Evolutionary conservation across 92 coral and sea anemone species (phyloP), one percentile per base, ranked within the genome.

Genomic region (Heteractis magnifica): DNA sequence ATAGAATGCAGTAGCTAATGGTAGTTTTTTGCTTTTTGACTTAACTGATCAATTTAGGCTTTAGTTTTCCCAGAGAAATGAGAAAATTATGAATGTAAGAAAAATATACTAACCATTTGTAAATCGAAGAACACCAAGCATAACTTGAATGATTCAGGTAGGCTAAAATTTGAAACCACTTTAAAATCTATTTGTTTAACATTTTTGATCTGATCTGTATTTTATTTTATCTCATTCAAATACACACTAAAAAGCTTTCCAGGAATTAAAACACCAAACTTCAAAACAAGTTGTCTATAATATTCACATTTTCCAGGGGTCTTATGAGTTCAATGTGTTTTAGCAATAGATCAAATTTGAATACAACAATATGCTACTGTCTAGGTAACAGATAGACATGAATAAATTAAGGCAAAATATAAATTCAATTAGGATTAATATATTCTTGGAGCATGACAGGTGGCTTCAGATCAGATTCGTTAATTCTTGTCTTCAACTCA

Each of bases 111-210:
- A 7, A 75, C 79, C 79, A 13, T 72, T 52, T 1, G 86, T 72
- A 51, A 82, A 82, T 9, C 86, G 86, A 5, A 82, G 86, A 56
- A 82, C 86, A 53, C 86, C 86, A 72, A 82, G 86, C 86, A 82
- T 82, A 34, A 19, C 79, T 72, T 81, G n/a, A 82, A 72, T 18
- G 48, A 62, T 60, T 23, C 10, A 58, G 77, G 20, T 44, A 20
- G 52, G 65, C 44, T 75, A 49, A 7, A 75, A 75, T 53, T 53
- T 53, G 58, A 53, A 53, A 23, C 21, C 73, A 68, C 73, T 26
- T 26, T 68, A 9, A 20, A 68, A 26, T 68, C 26, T 68, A 68
- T 68, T 68, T 68, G 73, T 26, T 68, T 21, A 68, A 68, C 50
- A n/a, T 5, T 68, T 10, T 23, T 26, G 14, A 12, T 26, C 14